Base-by-base conservation (phyloP, 1,140 invertebrate genomes). In the Diachasmimorpha longicaudata region DNA sequence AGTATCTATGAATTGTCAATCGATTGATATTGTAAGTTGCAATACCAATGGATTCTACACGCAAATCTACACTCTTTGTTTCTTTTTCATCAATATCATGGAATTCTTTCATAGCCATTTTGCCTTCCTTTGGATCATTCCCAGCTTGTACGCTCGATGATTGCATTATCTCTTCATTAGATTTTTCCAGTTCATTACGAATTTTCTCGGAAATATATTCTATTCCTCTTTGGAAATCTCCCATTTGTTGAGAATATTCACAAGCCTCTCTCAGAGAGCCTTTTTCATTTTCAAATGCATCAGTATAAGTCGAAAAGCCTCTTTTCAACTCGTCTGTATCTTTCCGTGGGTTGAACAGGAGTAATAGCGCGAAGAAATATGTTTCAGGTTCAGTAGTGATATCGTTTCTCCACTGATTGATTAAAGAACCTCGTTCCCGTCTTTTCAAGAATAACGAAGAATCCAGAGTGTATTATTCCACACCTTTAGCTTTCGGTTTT, bases 11-110 rank as follows among this genome's bases (percentile, higher is more conserved):
- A 21, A 78, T 44, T 2, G 79, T 79, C 25, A 79, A 16, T 36
- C 80, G 80, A 73, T 83, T 44, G 31, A 85, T 73, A 78, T 81
- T 85, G 21, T 74, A 80, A 69, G 79, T 83, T 39, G 80, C 77
- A 70, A 82, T 78, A 10, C 81, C 80, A 37, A 79, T 82, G 31
- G 77, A 81, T 10, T 81, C 80, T 25, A 76, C 25, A 23, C 63
- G 9, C 4, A 81, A 14, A 77, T 79, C 37, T 72, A 71, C 67
- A 8, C 3, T 44, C 37, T 55, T 46, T 36, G 75, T 66, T 10
- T 44, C 48, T 25, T 73, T 58, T 44, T 74, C 48, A 14, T 70
- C 73, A 31, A 73, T 55, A 44, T 76, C 70, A 39, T 71, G 67
- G 71, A 84, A 81, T 74, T 84, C 81, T 75, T 79, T 75, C 79